Evolutionary conservation across 2,888 invertebrate genomes (phyloP).

Genomic region (Caenorhabditis sulstoni): DNA sequence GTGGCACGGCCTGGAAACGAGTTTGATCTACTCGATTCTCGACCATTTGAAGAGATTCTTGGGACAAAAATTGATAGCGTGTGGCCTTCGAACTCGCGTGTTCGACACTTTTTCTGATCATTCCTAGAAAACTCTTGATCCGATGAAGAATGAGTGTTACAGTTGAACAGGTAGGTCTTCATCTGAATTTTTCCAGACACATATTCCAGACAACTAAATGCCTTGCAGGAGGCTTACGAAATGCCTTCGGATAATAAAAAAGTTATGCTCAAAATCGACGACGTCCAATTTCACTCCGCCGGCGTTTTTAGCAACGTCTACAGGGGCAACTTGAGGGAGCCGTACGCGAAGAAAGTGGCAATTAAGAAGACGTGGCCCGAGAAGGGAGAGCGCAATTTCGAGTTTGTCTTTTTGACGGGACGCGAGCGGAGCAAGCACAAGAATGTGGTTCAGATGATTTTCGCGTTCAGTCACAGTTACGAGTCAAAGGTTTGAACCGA

Average conservation of each 20-base stretch:
- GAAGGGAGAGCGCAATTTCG: constrained; percentile 57
- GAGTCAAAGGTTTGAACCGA: constrained; percentile 35
- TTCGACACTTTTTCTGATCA: not conserved
- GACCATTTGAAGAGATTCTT: too few species aligned
- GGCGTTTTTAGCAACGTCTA: constrained; percentile 69
- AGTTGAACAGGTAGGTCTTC: constrained; percentile 43
- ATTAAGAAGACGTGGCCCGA: constrained; percentile 75
- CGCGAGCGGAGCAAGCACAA: constrained; percentile 64
- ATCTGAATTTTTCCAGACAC: not conserved
- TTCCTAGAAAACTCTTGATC: too few species aligned
- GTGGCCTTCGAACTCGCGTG: too few species aligned
- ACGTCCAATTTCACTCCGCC: constrained; percentile 62
- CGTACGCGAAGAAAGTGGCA: constrained; percentile 66
- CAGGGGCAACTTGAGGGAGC: constrained; percentile 57
- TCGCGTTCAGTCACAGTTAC: constrained; percentile 64
- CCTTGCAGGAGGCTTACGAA: constrained; percentile 63
- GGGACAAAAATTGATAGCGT: too few species aligned
- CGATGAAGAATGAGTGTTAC: constrained; percentile 58
- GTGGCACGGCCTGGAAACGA: constrained; percentile 69
- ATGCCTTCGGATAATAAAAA: constrained; percentile 64
- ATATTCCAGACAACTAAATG: too few species aligned
- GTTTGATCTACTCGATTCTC: too few species aligned
- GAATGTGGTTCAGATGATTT: constrained; percentile 70
- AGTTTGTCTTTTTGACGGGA: constrained; percentile 64
- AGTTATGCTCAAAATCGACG: constrained; percentile 64